Evolutionary conservation across 2,888 invertebrate species (phyloP).

Genomic region (Chelonus formosanus): DNA sequence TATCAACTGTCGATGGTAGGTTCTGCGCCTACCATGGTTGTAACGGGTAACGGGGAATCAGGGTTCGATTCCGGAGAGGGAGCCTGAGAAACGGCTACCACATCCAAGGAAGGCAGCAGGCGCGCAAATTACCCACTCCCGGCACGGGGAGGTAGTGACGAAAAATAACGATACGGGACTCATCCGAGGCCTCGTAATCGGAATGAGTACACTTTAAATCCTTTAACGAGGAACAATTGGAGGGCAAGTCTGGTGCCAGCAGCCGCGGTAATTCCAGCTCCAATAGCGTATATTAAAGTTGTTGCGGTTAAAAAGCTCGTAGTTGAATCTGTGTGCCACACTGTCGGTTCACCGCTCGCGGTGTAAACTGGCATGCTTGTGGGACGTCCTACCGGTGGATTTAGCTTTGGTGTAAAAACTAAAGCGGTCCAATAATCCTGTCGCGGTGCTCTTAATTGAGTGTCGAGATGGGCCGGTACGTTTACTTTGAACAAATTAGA

Average conservation of each 20-base stretch:
- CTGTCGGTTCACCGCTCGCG: too few relatives aligned
- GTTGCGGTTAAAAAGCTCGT: too few relatives aligned
- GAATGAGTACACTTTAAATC: constrained; percentile 9
- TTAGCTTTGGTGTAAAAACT: too few relatives aligned
- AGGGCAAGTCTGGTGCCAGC: too few relatives aligned
- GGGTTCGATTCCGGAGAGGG: constrained; percentile 71
- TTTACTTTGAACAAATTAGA: constrained; percentile 75
- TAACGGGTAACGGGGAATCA: constrained; percentile 77
- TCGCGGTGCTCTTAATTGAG: too few relatives aligned
- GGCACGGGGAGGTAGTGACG: constrained; percentile 72
- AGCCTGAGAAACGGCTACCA: constrained; percentile 77
- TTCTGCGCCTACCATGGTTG: constrained; percentile 74
- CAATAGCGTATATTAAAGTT: constrained; percentile 3
- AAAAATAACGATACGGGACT: constrained; percentile 70
- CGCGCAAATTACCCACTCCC: constrained; percentile 74
- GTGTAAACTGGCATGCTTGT: too few relatives aligned
- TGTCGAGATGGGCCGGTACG: constrained; percentile 67
- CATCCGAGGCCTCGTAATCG: constrained; percentile 40
- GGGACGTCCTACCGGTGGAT: too few relatives aligned
- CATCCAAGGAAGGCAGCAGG: constrained; percentile 79
- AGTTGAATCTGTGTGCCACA: too few relatives aligned
- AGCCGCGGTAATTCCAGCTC: constrained; percentile 3
- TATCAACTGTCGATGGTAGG: constrained; percentile 76
- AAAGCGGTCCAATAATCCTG: too few relatives aligned
- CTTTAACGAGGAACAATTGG: too few relatives aligned